phyloP scores from a whole-genome alignment of 2,888 invertebrate species.

The Laothoe populi region DNA sequence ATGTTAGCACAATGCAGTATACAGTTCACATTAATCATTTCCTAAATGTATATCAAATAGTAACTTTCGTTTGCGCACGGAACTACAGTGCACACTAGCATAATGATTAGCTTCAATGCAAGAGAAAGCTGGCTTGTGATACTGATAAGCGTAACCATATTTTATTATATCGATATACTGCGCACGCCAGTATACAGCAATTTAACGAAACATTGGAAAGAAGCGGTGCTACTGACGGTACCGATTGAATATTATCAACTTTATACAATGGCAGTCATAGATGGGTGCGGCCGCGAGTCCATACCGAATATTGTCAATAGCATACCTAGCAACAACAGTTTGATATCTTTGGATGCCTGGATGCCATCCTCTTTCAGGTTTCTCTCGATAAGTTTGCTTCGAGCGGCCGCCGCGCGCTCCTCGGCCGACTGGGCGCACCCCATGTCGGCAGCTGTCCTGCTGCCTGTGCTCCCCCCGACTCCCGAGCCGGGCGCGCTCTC shows the following conservation, averaged over 20 bases:
- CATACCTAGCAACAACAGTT: conserved; percentile 97
- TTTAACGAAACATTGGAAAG: conserved; percentile 3
- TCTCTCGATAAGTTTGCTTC: conserved; percentile 98
- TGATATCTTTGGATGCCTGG: conserved; percentile 99
- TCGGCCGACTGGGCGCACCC: conserved; percentile 99
- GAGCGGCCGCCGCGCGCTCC: conserved; percentile 98
- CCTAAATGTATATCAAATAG: conserved; percentile 54
- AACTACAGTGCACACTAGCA: conserved; percentile 65
- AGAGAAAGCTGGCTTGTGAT: conserved; percentile 62
- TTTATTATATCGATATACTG: conserved; percentile 27
- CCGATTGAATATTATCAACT: conserved; percentile 23
- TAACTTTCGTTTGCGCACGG: conserved; percentile 72
- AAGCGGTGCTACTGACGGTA: conserved; percentile 18
- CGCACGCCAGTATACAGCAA: conserved; percentile 34
- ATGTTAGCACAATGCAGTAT: background rate
- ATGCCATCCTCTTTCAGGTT: conserved; percentile 99
- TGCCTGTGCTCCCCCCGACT: conserved; percentile 80
- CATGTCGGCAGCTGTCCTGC: conserved; percentile 88
- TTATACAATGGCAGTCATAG: conserved; percentile 46
- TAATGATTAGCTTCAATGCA: conserved; percentile 62
- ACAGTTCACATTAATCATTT: conserved; percentile 45
- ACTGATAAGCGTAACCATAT: conserved; percentile 16
- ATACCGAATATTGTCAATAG: conserved; percentile 40
- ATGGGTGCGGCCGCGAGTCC: conserved; percentile 72
- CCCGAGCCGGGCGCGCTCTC: conserved; percentile 85